Evolutionary conservation across 2,113 vertebrate genomes (phyloP), one percentile per base, ranked within the genome.

Genomic region (Plotosus lineatus): DNA sequence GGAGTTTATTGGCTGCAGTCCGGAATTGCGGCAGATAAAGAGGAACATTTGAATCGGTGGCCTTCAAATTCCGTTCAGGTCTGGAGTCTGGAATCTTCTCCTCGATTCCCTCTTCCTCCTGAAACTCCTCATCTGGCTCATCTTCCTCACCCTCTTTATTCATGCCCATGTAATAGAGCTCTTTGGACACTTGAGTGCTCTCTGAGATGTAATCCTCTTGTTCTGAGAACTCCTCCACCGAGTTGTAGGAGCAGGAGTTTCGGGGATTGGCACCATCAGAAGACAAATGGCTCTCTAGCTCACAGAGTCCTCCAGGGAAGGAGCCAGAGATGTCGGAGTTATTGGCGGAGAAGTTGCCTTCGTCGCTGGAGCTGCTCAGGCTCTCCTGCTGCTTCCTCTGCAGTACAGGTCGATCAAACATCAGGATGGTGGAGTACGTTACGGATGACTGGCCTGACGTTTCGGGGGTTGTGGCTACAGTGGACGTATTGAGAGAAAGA

Each of bases 1-100:
- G 89, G 42, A 87, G 89, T 75, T 90, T 92, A 33, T 82, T 83
- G 48, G 85, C 31, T 0, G 88, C 83, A 88, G 91, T 87, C 86
- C 90, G 94, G 87, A 97, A 98, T 75, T 99, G 98, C 0, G 98
- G 96, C 89, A 97, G 63, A 3, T 99, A 99, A 0, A 95, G 89
- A 2, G 91, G 83, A 63, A 92, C 86, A 0, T 85, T 81, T 82
- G 72, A 87, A 85, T 83, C 44, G 10, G 53, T 23, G 56, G 21
- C 3, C 7, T 7, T 81, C 0, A 72, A 80, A 69, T 82, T 83
- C 3, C 91, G 81, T 73, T 90, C 69, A 19, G 90, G 89, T 3
- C 77, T 66, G 1, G 72, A 88, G 80, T 91, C 94, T 21, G 55
- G 89, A 12, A 77, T 82, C 21, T 83, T 85, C 8, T 80, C 58